Percentiles rank a stretch among this genome's conserved stretches.
These are phyloP conservation scores for Tadarida brasiliensis DNA, from an alignment of 2,797 vertebrate species.

Conservation along the genomic window DNA sequence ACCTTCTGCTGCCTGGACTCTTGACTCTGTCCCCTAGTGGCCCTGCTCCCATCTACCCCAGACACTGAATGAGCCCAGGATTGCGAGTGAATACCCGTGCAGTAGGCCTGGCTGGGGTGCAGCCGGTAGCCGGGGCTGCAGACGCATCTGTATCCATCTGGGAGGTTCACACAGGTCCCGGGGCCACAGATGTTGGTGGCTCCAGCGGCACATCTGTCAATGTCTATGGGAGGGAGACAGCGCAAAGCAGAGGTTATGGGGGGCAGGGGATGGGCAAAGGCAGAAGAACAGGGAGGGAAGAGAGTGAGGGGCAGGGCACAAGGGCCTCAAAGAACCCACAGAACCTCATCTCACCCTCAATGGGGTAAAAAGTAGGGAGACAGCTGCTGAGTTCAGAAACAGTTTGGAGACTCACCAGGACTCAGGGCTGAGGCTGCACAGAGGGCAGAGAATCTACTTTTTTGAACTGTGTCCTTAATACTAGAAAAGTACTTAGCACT, in stretches of 20 bases:
- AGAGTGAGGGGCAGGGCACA: neutral
- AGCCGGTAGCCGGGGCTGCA: slow-evolving; percentile 92
- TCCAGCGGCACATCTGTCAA: slow-evolving; percentile 89
- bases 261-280: neutral
- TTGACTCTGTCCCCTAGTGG: neutral
- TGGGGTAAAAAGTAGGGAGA: neutral
- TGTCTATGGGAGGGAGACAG: slow-evolving; percentile 80
- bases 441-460: neutral
- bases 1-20: neutral
- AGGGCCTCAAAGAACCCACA: neutral
- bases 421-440: neutral
- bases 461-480: neutral
- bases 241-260: neutral
- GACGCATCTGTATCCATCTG: slow-evolving; percentile 92
- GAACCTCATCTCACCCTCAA: neutral
- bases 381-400: neutral
- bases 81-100: slow-evolving; percentile 89
- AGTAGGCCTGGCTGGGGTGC: slow-evolving; percentile 90
- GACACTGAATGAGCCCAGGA: neutral
- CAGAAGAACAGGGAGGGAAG: neutral
- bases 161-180: slow-evolving; percentile 91
- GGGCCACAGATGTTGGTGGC: slow-evolving; percentile 91
- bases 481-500: neutral
- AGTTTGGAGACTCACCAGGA: neutral
- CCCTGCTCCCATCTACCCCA: neutral